Evolutionary conservation across 64 coral and sea anemone genomes (phyloP).

Genomic region (Montipora efflorescens): DNA sequence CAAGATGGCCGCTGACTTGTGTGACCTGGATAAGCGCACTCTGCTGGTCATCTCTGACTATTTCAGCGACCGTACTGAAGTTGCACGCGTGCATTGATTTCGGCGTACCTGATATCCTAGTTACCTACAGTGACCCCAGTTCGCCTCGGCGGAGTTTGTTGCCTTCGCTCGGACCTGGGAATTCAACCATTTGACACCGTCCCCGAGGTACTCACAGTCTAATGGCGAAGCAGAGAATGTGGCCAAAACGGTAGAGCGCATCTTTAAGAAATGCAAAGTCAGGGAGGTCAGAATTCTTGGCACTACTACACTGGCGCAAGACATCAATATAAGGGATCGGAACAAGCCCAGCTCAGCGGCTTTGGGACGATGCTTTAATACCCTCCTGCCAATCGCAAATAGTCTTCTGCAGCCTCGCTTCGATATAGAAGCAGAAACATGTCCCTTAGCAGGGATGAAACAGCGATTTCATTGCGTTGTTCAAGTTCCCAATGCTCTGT

Average conservation of each 20-base stretch:
- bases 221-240: constrained; percentile 11
- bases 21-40: too few species aligned
- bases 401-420: constrained; percentile 44
- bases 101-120: constrained; percentile 47
- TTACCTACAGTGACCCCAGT: constrained; percentile 46
- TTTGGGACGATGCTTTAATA: constrained; percentile 38
- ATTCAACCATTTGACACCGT: too few species aligned
- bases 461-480: not conserved
- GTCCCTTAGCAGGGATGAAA: constrained; percentile 1
- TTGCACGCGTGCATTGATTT: not conserved
- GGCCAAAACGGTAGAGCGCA: not conserved
- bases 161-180: constrained; percentile 23
- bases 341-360: constrained; percentile 57
- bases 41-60: too few species aligned
- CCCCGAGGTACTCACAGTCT: not conserved
- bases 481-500: too few species aligned
- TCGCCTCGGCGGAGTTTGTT: constrained; percentile 7
- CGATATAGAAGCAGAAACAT: constrained; percentile 18
- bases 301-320: constrained; percentile 9
- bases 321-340: constrained; percentile 28
- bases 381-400: constrained; percentile 40
- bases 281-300: constrained; percentile 20
- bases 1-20: too few species aligned
- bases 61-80: too few species aligned
- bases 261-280: too few species aligned